phyloP scores from a whole-genome alignment of 1,140 invertebrate species.

The Polyergus mexicanus region DNA sequence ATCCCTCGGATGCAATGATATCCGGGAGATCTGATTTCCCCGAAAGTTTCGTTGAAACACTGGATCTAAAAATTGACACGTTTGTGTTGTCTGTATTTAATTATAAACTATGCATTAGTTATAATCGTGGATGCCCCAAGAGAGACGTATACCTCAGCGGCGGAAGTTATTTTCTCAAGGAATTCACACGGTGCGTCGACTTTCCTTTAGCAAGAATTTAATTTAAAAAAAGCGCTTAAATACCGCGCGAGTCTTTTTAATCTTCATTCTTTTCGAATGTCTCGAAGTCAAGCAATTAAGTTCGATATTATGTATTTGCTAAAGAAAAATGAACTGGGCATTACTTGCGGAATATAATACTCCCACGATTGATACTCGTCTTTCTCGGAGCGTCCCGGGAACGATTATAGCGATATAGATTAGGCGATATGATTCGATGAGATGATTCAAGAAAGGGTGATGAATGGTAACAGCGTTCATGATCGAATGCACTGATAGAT shows the following conservation, averaged over 20 bases:
- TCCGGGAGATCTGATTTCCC: not conserved
- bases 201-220: slow-evolving; percentile 48
- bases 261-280: slow-evolving; percentile 24
- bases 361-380: not conserved
- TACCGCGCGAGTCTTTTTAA: slow-evolving; percentile 35
- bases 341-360: slow-evolving; percentile 8
- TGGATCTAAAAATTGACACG: not conserved
- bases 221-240: slow-evolving; percentile 22
- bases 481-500: slow-evolving; percentile 77
- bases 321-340: slow-evolving; percentile 47
- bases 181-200: slow-evolving; percentile 34
- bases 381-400: not conserved
- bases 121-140: slow-evolving; percentile 22
- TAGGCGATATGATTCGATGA: slow-evolving; percentile 66
- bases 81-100: not conserved
- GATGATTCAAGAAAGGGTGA: slow-evolving; percentile 69
- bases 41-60: not conserved
- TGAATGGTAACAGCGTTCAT: slow-evolving; percentile 76
- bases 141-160: slow-evolving; percentile 12
- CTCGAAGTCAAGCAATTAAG: slow-evolving; percentile 12
- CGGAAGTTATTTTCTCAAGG: slow-evolving; percentile 42
- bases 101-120: slow-evolving; percentile 47
- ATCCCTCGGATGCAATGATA: not conserved
- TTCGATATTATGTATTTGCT: slow-evolving; percentile 21
- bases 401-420: slow-evolving; percentile 62